A percentile compares a stretch with the other conserved stretches of the same genome.
These are phyloP conservation scores for Antennarius striatus DNA, from an alignment of 2,113 vertebrate species.

Conservation along the genomic window DNA sequence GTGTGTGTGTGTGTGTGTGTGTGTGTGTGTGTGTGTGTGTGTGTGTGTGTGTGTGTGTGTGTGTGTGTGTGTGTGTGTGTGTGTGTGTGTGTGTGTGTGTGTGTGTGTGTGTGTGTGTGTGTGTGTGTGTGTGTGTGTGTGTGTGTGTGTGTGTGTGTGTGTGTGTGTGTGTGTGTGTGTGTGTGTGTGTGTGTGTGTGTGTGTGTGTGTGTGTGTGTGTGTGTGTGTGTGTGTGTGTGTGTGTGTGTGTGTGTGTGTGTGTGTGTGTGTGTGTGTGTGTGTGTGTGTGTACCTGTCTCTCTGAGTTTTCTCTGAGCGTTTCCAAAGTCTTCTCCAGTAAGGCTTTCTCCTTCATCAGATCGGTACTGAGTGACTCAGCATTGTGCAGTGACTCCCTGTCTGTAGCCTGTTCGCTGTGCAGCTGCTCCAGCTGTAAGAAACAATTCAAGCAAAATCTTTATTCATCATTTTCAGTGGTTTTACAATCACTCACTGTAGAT, in stretches of 20 bases:
- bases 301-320: conserved; percentile 90
- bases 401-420: conserved; percentile 85
- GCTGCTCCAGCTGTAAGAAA: conserved; percentile 84
- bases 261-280: neutral
- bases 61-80: no score
- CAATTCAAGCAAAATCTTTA: neutral
- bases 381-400: conserved; percentile 89
- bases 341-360: conserved; percentile 96
- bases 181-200: no score
- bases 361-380: conserved; percentile 88
- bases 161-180: neutral
- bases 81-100: no score
- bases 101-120: no score
- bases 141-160: neutral
- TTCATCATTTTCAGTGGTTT: neutral
- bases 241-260: no score
- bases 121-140: no score
- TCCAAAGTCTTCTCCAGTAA: conserved; percentile 95
- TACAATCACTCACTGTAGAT: neutral
- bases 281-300: conserved; percentile 86
- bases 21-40: neutral
- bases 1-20: no score
- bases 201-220: no score
- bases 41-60: conserved; percentile 5
- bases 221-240: no score